These are phyloP conservation scores for Pogonocichla stellata DNA, from an alignment of 2,113 vertebrate species.

Conservation along the genomic window DNA sequence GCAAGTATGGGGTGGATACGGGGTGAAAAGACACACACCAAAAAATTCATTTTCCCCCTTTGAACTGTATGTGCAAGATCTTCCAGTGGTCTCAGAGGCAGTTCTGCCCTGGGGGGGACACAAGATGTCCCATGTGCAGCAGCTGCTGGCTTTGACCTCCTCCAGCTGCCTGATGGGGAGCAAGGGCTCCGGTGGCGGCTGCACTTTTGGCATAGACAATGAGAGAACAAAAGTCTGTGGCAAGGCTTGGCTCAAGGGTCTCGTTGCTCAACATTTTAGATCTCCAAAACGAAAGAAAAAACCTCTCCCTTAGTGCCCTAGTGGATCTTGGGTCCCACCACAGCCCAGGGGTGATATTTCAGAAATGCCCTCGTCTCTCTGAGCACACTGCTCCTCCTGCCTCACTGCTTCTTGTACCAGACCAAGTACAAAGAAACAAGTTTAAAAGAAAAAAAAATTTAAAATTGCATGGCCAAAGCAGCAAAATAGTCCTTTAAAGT, in stretches of 20 bases:
- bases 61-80: constrained; percentile 23
- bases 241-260: background rate
- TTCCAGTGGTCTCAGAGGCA: constrained; percentile 24
- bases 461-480: background rate
- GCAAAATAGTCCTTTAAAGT: background rate
- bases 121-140: background rate
- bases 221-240: background rate
- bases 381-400: background rate
- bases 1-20: background rate
- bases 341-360: background rate
- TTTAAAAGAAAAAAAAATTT: background rate
- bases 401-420: background rate
- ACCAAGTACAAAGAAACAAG: background rate
- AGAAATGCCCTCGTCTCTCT: background rate
- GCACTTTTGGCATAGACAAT: background rate
- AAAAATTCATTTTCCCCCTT: constrained; percentile 48
- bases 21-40: background rate
- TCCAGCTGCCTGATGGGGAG: background rate
- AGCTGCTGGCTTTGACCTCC: constrained; percentile 23
- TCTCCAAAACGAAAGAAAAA: background rate
- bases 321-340: background rate
- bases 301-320: background rate
- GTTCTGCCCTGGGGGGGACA: constrained; percentile 4
- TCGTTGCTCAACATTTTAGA: background rate
- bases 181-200: background rate